phyloP scores from a whole-genome alignment of 2,113 vertebrate species.

The Pachyramphus minor region DNA sequence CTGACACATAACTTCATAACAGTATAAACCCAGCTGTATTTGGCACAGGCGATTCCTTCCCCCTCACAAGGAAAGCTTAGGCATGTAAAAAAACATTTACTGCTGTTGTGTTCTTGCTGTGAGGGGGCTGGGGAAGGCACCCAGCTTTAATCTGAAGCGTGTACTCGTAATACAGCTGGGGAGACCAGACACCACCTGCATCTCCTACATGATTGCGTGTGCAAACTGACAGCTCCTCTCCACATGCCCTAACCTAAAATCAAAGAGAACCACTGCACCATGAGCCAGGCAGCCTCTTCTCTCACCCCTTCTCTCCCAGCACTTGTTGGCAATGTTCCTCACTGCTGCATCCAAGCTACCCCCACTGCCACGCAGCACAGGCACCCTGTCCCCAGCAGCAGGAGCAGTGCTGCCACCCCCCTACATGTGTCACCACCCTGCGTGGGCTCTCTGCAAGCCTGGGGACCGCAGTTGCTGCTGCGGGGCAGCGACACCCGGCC shows the following conservation, averaged over 20 bases:
- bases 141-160: background rate
- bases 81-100: background rate
- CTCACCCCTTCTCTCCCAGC: background rate
- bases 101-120: background rate
- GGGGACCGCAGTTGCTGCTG: background rate
- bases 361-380: accelerated
- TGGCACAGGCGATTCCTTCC: background rate
- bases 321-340: accelerated
- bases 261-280: background rate
- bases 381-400: background rate
- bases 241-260: background rate
- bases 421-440: accelerated
- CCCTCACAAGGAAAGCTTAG: background rate
- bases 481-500: accelerated
- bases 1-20: accelerated
- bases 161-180: background rate
- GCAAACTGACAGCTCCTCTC: background rate
- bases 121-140: background rate
- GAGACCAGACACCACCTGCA: background rate
- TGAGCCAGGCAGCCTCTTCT: background rate
- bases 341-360: accelerated
- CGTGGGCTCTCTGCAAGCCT: background rate
- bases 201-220: accelerated
- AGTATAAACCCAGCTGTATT: background rate
- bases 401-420: background rate